Base-by-base conservation (phyloP, 2,888 invertebrate genomes). In the Busseola fusca region DNA sequence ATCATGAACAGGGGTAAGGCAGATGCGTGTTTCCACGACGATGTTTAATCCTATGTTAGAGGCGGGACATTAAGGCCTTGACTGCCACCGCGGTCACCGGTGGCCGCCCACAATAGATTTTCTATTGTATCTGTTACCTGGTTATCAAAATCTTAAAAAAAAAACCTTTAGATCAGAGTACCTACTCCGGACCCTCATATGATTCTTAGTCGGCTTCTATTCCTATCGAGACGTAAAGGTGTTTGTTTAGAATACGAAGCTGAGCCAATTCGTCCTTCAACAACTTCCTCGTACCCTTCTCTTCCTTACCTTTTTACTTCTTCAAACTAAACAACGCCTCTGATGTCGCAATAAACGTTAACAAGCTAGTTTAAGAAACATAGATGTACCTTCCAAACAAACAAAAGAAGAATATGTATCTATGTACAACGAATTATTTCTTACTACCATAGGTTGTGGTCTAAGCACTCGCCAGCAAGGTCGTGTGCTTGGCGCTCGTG, bases 401-500 rank as follows among this genome's bases (percentile, higher is more conserved):
- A 27, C 9, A 54, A 54, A 18, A 7, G 16, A 27, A 3, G 0
- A 54, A 27, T 30, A 3, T 48, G 9, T 21, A 48, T 10, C 48
- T 21, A 7, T 18, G 21, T n/a, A 3, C 4, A 50, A n/a, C 48
- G n/a, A 30, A 16, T 16, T 18, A 21, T 21, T 25, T 66, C 10
- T 16, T 21, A 25, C 12, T 54, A 52, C 1, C 7, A 45, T 90
- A 94, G 96, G 96, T 58, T 97, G 97, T 84, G 97, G 97, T 0
- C 89, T 96, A 9, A 96, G 95, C 84, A 94, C 96, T 1, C 94
- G 94, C 54, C 90, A 94, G 14, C 94, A 93, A 64, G 87, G 96
- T 0, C 96, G 97, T 45, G 95, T 97, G 48, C 94, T 96, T 14
- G 97, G 97, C 1, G 96, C 97, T 0, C 93, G 96, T 40, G 96